Base-by-base conservation (phyloP, 2,113 vertebrate genomes). In the Sander lucioperca region DNA sequence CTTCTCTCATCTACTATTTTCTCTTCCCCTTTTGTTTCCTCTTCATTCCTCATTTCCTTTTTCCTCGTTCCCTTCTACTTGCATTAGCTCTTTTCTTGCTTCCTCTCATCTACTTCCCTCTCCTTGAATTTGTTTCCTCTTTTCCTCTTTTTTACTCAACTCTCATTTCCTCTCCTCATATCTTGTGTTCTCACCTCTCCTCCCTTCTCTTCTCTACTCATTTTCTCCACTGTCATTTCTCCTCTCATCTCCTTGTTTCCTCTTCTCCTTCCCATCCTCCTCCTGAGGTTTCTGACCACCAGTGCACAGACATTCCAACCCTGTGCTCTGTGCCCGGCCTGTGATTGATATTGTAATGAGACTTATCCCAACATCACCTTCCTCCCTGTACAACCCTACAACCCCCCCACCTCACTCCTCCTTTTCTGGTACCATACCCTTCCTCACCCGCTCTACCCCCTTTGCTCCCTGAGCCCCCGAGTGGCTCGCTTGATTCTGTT, bases 331-430 rank as follows among this genome's bases (percentile, higher is more conserved):
- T 76, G 86, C 87, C 78, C 57, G 48, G 93, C 66, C 77, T 96
- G 95, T 96, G 96, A 97, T 97, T 97, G 96, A 96, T 96, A 97
- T 98, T 97, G 95, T 96, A 96, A 96, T 95, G 95, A 95, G 91
- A 84, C 71, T 78, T 77, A 88, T 88, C 92, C 91, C 86, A 63
- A 88, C 91, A 90, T 92, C 89, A 43, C 82, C 84, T 83, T 83
- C 65, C 54, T 89, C 81, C 69, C 77, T 85, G 70, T 80, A 72
- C 68, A 43, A 43, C 39, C 39, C 39, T 43, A 43, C 39, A 43
- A 79, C 25, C 67, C 66, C 64, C 45, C 67, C 25, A n/a, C 80
- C 23, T 16, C 53, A 76, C 64, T 73, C 79, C 70, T n/a, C 53
- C 82, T 72, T 91, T 71, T 70, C 82, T 54, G 61, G 77, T 86